These are phyloP conservation scores for Zapornia atra DNA, from an alignment of 2,113 vertebrate genomes.

Conservation along the genomic window DNA sequence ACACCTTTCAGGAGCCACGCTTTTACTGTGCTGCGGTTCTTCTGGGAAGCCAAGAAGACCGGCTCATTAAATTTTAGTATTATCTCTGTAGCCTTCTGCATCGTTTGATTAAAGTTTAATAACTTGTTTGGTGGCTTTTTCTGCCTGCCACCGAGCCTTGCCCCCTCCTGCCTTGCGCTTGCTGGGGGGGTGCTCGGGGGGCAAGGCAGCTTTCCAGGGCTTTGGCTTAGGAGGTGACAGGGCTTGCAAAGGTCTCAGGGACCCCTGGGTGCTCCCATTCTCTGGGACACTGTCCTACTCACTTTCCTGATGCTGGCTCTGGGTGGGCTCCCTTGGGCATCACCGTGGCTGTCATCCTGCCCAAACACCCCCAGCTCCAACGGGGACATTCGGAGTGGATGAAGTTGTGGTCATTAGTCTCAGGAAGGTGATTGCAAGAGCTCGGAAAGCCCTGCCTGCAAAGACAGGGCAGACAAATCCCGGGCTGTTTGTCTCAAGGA, in stretches of 20 bases:
- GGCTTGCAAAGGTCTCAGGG: background rate
- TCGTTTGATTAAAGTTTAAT: constrained; percentile 69
- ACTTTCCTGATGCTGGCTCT: accelerated
- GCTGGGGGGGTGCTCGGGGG: background rate
- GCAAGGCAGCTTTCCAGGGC: background rate
- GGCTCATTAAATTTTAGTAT: constrained; percentile 62
- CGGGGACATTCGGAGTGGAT: accelerated
- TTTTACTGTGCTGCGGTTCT: constrained; percentile 15
- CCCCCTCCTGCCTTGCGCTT: background rate
- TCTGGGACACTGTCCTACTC: background rate
- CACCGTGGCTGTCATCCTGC: accelerated
- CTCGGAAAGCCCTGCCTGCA: background rate
- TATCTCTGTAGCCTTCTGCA: constrained; percentile 37
- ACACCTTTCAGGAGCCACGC: background rate
- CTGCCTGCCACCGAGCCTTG: background rate
- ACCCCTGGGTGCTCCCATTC: background rate
- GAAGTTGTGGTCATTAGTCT: background rate
- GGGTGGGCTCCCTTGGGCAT: background rate
- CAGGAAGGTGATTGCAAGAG: background rate
- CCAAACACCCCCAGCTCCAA: background rate
- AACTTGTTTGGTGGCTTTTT: constrained; percentile 61
- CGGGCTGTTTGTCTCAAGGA: background rate
- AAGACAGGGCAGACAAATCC: too few species aligned
- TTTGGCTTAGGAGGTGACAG: background rate
- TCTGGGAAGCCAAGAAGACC: constrained; percentile 43